A percentile compares a stretch with the other conserved stretches of the same genome.
These are phyloP conservation scores for Microcebus murinus DNA, from an alignment of 2,113 vertebrate genomes.

Conservation along the genomic window DNA sequence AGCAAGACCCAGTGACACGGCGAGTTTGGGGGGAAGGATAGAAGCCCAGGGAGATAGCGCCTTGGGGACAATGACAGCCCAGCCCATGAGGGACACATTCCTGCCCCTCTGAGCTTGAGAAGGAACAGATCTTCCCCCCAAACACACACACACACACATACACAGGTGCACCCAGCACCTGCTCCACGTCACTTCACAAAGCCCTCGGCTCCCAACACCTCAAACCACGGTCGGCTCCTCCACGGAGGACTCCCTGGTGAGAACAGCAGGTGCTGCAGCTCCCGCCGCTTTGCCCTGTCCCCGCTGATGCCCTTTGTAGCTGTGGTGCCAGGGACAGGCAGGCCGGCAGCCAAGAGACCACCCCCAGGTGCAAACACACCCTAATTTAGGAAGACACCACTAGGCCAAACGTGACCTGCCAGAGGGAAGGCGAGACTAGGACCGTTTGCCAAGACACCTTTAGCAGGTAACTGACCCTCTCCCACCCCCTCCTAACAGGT, in stretches of 20 bases:
- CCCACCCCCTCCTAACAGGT: background rate
- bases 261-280: fast-evolving
- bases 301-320: background rate
- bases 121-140: background rate
- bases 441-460: background rate
- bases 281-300: background rate
- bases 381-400: background rate
- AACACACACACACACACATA: too few relatives aligned
- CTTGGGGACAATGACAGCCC: background rate
- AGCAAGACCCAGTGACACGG: background rate
- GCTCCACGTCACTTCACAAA: background rate
- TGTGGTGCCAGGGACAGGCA: background rate
- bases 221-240: background rate
- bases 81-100: background rate
- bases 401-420: background rate
- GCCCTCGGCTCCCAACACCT: background rate
- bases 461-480: background rate
- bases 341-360: background rate
- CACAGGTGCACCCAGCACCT: background rate
- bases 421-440: background rate
- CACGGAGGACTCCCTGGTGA: background rate
- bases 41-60: background rate
- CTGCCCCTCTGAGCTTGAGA: background rate
- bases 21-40: background rate
- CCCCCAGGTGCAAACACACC: background rate